phyloP scores from a whole-genome alignment of 2,113 vertebrate genomes.

The Neoarius graeffei region DNA sequence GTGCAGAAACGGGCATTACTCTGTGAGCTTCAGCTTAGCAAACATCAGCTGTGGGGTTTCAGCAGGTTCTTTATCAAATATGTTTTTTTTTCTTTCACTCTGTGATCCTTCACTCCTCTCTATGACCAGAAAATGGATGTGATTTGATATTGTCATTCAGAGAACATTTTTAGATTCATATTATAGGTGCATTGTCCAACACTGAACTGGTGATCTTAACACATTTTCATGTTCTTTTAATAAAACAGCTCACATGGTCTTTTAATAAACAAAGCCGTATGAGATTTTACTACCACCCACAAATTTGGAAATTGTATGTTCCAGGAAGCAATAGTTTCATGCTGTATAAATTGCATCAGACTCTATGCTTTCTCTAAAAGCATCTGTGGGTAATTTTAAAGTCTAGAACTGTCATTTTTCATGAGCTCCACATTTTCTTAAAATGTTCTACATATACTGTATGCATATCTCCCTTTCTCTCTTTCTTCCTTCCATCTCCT shows the following conservation, averaged over 20 bases:
- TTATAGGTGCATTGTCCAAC: not conserved
- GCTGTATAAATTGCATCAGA: not conserved
- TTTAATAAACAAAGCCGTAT: no score
- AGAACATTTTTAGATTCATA: constrained; percentile 20
- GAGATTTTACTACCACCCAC: not conserved
- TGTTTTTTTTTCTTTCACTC: not conserved
- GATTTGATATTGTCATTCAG: not conserved
- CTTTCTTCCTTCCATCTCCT: not conserved
- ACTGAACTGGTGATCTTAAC: not conserved
- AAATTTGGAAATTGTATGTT: not conserved
- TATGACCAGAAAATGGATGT: not conserved
- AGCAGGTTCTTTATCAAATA: constrained; percentile 19
- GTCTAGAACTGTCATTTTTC: not conserved
- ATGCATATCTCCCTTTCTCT: not conserved
- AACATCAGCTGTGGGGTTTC: constrained; percentile 37
- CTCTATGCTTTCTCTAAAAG: not conserved
- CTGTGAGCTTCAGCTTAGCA: constrained; percentile 32
- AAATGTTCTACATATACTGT: not conserved
- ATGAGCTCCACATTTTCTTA: not conserved
- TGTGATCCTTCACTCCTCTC: not conserved
- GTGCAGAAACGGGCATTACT: constrained; percentile 21
- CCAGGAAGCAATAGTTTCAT: not conserved
- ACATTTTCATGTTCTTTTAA: not conserved
- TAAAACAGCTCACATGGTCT: not conserved
- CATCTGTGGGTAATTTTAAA: not conserved